Conservation (phyloP, 2,113 vertebrate species). For the Corythoichthys intestinalis region DNA sequence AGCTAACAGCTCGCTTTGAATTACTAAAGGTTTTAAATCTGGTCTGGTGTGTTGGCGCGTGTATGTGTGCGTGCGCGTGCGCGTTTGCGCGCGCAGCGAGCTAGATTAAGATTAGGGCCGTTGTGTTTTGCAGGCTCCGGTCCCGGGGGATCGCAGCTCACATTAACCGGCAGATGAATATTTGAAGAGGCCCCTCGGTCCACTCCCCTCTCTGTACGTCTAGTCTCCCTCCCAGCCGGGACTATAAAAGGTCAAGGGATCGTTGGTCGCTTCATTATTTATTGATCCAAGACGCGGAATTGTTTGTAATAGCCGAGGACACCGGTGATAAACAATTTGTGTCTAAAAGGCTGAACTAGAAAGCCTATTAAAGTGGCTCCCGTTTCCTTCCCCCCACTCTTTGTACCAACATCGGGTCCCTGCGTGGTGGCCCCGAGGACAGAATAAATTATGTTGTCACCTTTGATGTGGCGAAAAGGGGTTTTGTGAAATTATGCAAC, state of each 20-base stretch:
- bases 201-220: constrained; percentile 61
- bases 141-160: constrained; percentile 89
- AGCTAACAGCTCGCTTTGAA: constrained; percentile 72
- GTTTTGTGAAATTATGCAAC: not conserved
- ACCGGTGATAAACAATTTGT: constrained; percentile 74
- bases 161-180: constrained; percentile 99
- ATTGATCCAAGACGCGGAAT: constrained; percentile 91
- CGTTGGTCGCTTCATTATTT: constrained; percentile 87
- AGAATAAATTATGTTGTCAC: constrained; percentile 27
- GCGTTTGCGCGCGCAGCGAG: constrained; percentile 45
- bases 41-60: constrained; percentile 19
- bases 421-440: constrained; percentile 46
- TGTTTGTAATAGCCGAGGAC: constrained; percentile 80
- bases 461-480: constrained; percentile 46
- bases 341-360: constrained; percentile 52
- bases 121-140: constrained; percentile 81
- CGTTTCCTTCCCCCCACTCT: not conserved
- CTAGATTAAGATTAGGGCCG: constrained; percentile 78
- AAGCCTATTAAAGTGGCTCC: constrained; percentile 27
- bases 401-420: constrained; percentile 14
- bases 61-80: constrained; percentile 62
- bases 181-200: constrained; percentile 91
- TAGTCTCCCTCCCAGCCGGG: constrained; percentile 80
- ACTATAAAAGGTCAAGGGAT: constrained; percentile 88
- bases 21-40: constrained; percentile 76